phyloP scores from a whole-genome alignment of 2,113 vertebrate species.

The Oncorhynchus gorbuscha region DNA sequence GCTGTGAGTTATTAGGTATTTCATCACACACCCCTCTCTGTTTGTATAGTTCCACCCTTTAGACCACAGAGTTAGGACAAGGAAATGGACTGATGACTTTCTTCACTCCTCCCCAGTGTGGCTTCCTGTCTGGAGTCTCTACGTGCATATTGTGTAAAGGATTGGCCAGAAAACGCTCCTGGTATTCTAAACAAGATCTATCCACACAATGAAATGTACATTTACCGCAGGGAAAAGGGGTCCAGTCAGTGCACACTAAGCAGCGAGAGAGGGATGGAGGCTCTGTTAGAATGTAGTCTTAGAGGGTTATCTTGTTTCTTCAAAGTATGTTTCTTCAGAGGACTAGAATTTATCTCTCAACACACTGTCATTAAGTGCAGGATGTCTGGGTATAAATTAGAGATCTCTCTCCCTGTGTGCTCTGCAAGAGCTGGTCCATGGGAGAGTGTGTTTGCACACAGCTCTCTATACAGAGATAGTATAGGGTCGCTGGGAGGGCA shows the following conservation, averaged over 20 bases:
- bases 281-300: background rate
- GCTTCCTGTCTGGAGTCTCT: background rate
- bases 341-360: background rate
- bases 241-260: background rate
- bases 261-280: background rate
- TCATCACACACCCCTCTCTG: no score
- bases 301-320: background rate
- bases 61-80: no score
- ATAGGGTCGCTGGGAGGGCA: background rate
- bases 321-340: background rate
- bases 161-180: background rate
- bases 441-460: background rate
- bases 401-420: background rate
- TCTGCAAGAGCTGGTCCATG: background rate
- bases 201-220: background rate
- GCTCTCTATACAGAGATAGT: background rate
- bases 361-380: background rate
- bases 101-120: background rate
- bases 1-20: no score
- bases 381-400: background rate
- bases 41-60: no score
- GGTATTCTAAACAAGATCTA: background rate
- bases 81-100: background rate
- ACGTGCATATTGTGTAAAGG: no score
- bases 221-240: background rate